Evolutionary conservation across 2,113 vertebrate genomes (phyloP), one percentile per base, ranked within the genome.

Genomic region (Paradisaea rubra): DNA sequence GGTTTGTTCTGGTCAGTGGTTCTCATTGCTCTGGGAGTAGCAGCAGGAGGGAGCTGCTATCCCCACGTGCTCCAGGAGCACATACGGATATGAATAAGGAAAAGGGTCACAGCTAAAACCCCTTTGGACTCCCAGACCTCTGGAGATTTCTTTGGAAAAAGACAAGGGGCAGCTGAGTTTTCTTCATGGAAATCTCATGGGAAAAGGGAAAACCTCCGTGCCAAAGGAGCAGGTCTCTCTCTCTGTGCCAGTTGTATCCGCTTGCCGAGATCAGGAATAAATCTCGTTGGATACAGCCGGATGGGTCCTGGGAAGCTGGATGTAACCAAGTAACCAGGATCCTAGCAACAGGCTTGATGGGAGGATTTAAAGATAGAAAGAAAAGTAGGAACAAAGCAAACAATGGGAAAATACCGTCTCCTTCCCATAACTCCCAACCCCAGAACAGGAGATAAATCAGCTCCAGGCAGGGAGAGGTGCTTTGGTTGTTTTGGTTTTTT

Each of bases 281-380:
- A 86, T 63, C 47, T 31, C 3, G 0, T 65, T 3, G 17, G 65
- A 41, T 15, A 5, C 25, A 87, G 85, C 35, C 1, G 9, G 79
- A 31, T 57, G 71, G 39, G 93, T 82, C 78, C 88, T 20, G 82
- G 85, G 92, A 68, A 87, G 81, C 63, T 76, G 85, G 79, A 88
- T 15, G 91, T 90, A 93, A 90, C 89, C 91, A 97, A 88, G 95
- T 49, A 71, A 90, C 85, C 2, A 52, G 56, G 53, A 84, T 88
- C 93, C 73, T 92, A 83, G 93, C 95, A 95, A 96, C 94, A 86
- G 86, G 56, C 91, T 88, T 5, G 59, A 73, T 18, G 57, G 91
- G 73, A 91, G 86, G 82, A 54, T 91, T 89, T 83, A 88, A 88
- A 91, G 95, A 89, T 12, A 93, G 89, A 68, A 91, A 87, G 31